A percentile compares a stretch with the other conserved stretches of the same genome.
phyloP scores from a whole-genome alignment of 1,140 invertebrate genomes.

The Macrobrachium rosenbergii region DNA sequence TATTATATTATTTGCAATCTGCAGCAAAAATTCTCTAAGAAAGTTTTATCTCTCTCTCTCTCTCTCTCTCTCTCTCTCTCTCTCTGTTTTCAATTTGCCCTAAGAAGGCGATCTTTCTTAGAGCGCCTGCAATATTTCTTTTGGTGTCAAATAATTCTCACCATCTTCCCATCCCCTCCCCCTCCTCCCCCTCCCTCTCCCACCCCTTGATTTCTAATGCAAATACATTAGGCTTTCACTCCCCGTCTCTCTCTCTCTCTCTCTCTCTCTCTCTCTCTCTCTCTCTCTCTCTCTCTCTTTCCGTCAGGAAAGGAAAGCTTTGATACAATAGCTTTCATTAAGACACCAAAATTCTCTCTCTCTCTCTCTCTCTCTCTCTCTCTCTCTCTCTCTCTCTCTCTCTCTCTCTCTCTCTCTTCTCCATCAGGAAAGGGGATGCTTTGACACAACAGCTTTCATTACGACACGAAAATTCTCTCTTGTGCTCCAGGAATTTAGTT shows the following conservation, averaged over 20 bases:
- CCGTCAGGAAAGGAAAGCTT: no score
- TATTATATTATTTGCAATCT: neutral
- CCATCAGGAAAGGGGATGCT: no score
- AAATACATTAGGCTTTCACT: slow-evolving; percentile 46
- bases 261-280: neutral
- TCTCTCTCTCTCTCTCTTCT: no score
- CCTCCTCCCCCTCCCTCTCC: slow-evolving; percentile 4
- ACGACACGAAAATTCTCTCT: neutral
- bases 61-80: neutral
- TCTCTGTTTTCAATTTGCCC: slow-evolving; percentile 31
- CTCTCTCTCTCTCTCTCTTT: no score
- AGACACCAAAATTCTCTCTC: neutral
- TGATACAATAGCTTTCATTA: no score
- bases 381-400: neutral
- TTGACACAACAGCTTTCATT: no score
- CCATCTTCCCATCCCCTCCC: neutral
- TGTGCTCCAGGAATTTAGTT: neutral
- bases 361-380: neutral
- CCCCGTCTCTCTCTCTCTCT: neutral
- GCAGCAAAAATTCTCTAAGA: neutral
- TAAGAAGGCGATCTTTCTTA: slow-evolving; percentile 36
- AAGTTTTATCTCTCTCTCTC: neutral
- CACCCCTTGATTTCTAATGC: slow-evolving; percentile 62
- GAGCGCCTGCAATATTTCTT: neutral
- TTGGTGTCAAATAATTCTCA: neutral